Evolutionary conservation across 2,797 vertebrate species (phyloP).

Genomic region (Propithecus perrieri): DNA sequence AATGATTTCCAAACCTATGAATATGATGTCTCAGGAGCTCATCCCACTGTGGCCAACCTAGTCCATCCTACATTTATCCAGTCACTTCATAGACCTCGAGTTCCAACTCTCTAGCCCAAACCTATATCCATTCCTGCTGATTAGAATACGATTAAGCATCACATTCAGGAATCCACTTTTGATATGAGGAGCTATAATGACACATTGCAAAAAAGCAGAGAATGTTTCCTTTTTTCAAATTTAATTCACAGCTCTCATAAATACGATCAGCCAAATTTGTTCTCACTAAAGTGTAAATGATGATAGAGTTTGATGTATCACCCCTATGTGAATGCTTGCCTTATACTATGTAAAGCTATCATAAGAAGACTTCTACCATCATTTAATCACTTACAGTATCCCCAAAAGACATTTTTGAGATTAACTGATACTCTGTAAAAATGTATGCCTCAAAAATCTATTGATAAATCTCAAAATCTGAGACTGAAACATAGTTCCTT

Average conservation of each 20-base stretch:
- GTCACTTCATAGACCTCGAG: not conserved
- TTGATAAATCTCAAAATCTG: not conserved
- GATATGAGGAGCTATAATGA: not conserved
- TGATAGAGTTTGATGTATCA: not conserved
- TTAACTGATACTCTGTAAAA: not conserved
- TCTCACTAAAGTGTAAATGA: conserved; percentile 1
- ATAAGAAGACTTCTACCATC: not conserved
- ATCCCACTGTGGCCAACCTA: not conserved
- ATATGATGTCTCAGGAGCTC: not conserved
- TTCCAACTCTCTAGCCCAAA: not conserved
- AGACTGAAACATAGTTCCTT: not conserved
- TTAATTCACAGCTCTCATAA: not conserved
- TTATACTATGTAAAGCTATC: not conserved
- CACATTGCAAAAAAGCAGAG: not conserved
- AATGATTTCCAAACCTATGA: not conserved
- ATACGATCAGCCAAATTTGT: not conserved
- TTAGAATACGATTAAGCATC: not conserved
- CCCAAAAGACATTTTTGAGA: not conserved
- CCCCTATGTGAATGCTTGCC: not conserved
- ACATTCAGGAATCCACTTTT: not conserved
- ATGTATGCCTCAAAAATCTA: not conserved
- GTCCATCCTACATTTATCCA: not conserved
- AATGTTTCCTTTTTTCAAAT: not conserved
- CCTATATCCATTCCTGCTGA: not conserved
- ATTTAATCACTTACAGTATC: not conserved